Evolutionary conservation across 2,888 invertebrate species (phyloP), one percentile per base, ranked within the genome.

Genomic region (Periphyllus acericola): DNA sequence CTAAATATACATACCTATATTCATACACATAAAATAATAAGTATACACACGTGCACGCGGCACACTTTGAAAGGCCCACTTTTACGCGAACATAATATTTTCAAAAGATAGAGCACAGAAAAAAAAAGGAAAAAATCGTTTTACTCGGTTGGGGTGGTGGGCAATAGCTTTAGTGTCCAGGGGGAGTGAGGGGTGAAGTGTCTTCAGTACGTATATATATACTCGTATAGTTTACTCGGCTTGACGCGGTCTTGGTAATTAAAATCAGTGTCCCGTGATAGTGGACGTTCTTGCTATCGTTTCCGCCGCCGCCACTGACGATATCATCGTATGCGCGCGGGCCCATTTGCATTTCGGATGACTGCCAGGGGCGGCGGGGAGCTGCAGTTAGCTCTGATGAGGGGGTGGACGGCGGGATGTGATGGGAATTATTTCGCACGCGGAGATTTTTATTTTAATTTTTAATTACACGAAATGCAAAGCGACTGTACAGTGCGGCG

Each of bases 381-480:
- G 66, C 5, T 1, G 8, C 0, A 1, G 11, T 14, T 14, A 6
- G 0, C 46, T 11, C 14, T 46, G 46, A 2, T 14, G 14, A 46
- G 46, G 46, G 36, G 52, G 72, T 11, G 19, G 82, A 17, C n/a
- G 19, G 17, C 21, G 40, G 46, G 46, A 46, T 46, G 46, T 1
- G 46, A 14, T 46, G 78, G 32, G 14, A 80, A 80, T 80, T 66
- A 66, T 80, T 80, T 82, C 71, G 72, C 83, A 32, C 36, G 72
- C 83, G 32, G 29, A 29, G 74, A 75, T 66, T 83, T 83, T 75
- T 66, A 66, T 83, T 83, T 74, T 9, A 83, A 83, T 83, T 83
- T 83, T 75, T 83, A 83, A 83, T 83, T 60, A 75, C 83, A 14
- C 40, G 36, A 74, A 83, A 83, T 83, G 83, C 60, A 66, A 83